Conservation (phyloP, 2,113 vertebrate genomes). For the Solea senegalensis region DNA sequence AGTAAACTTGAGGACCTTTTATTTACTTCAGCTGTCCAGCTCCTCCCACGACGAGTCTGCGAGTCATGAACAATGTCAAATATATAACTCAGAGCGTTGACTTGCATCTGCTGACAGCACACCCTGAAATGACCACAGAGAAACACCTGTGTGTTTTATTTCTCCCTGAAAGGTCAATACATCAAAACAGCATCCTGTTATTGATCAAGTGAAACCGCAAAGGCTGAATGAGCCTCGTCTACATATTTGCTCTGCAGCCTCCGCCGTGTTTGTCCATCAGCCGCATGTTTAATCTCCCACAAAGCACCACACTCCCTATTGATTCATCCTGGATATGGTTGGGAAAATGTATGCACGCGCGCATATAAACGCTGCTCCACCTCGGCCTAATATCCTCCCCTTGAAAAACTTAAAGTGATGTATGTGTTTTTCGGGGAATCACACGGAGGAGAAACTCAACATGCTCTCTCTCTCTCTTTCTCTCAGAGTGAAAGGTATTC, state of each 20-base stretch:
- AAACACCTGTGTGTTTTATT: slow-evolving; percentile 36
- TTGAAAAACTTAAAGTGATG: slow-evolving; percentile 53
- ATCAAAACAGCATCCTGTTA: slow-evolving; percentile 39
- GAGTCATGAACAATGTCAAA: slow-evolving; percentile 2
- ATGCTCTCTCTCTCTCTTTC: slow-evolving; percentile 65
- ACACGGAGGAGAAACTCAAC: slow-evolving; percentile 67
- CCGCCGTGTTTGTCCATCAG: slow-evolving; percentile 56
- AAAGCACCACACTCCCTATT: slow-evolving; percentile 29
- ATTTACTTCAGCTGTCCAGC: neutral
- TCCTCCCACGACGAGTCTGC: neutral
- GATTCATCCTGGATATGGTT: slow-evolving; percentile 33
- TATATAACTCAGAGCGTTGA: slow-evolving; percentile 15
- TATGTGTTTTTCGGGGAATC: slow-evolving; percentile 72
- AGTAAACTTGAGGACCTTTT: neutral
- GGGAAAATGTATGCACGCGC: slow-evolving; percentile 19
- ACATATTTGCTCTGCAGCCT: slow-evolving; percentile 54
- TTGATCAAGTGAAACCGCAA: slow-evolving; percentile 40
- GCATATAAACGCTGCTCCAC: neutral
- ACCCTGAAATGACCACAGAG: slow-evolving; percentile 28
- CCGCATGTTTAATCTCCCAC: slow-evolving; percentile 55
- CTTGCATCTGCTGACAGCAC: slow-evolving; percentile 34
- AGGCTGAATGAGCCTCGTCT: slow-evolving; percentile 20
- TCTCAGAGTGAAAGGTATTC: slow-evolving; percentile 66
- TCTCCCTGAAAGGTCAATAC: slow-evolving; percentile 23
- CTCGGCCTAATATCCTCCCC: slow-evolving; percentile 12